Base-by-base conservation (phyloP, 1,140 invertebrate species). In the Belonocnema kinseyi region DNA sequence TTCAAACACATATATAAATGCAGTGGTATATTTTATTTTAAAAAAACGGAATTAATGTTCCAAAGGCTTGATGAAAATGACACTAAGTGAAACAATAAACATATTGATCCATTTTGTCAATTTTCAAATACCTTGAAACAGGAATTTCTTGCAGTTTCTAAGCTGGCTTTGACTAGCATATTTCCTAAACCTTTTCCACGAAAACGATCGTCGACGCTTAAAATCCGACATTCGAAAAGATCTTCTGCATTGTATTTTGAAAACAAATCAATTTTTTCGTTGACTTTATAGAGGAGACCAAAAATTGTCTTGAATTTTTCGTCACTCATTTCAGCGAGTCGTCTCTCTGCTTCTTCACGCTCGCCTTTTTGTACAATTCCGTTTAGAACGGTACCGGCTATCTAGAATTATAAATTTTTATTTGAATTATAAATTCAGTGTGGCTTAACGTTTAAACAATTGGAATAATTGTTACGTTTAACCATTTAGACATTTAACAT, bases 141-240 rank as follows among this genome's bases (percentile, higher is more conserved):
- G 76, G 92, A 89, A 77, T 94, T 92, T 81, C 89, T 93, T 0
- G 95, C 95, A n/a, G 94, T 88, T 19, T 93, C 90, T 75, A 95
- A 92, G 83, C 94, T 94, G 19, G 93, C 92, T 10, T 89, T 89
- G 86, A 96, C 93, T 11, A 97, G 91, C 80, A 95, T 92, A 78
- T 94, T 94, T 2, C 95, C 95, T 56, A 96, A 90, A 13, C 96
- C 95, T 80, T 90, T 92, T 0, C 95, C 95, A 11, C 96, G 92
- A 77, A 93, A 95, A 58, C 91, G 88, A 26, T 93, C 92, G 76
- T 95, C 94, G 8, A 96, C 95, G 40, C 95, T 96, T 12, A 97
- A 93, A 78, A 97, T 96, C 66, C 96, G 92, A 80, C 95, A 94
- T 87, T 97, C 96, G 82, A 97, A 95, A n/a, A 96, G 93, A 75